phyloP scores from a whole-genome alignment of 1,140 invertebrate genomes.

The Parapsyche elsis region DNA sequence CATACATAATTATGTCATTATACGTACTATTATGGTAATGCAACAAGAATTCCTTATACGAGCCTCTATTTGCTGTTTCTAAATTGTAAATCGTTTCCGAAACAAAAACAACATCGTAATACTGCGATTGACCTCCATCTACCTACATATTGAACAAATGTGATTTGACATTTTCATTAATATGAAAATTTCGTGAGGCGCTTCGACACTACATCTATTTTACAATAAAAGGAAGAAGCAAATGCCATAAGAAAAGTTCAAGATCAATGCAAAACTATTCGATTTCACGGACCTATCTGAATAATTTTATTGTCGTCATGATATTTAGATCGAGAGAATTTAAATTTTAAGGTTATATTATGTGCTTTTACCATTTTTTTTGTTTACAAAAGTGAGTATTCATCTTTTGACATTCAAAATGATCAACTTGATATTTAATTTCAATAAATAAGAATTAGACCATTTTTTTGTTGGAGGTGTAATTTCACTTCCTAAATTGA shows the following conservation, averaged over 20 bases:
- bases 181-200: no score
- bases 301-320: background rate
- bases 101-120: background rate
- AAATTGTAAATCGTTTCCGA: slow-evolving; percentile 20
- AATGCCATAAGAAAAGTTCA: slow-evolving; percentile 3
- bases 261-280: slow-evolving; percentile 8
- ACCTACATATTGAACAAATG: background rate
- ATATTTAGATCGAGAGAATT: background rate
- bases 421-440: no score
- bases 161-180: no score
- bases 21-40: no score
- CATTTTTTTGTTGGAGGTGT: background rate
- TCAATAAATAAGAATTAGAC: background rate
- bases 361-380: background rate
- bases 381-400: background rate
- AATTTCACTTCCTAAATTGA: background rate
- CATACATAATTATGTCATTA: background rate
- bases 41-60: no score
- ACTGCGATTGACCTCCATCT: background rate
- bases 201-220: no score
- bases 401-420: no score
- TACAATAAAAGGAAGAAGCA: no score
- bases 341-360: slow-evolving; percentile 14
- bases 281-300: slow-evolving; percentile 8
- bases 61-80: no score